A percentile compares a stretch with the other conserved stretches of the same genome.
phyloP scores from a whole-genome alignment of 2,797 vertebrate species.

The Octomys mimax region DNA sequence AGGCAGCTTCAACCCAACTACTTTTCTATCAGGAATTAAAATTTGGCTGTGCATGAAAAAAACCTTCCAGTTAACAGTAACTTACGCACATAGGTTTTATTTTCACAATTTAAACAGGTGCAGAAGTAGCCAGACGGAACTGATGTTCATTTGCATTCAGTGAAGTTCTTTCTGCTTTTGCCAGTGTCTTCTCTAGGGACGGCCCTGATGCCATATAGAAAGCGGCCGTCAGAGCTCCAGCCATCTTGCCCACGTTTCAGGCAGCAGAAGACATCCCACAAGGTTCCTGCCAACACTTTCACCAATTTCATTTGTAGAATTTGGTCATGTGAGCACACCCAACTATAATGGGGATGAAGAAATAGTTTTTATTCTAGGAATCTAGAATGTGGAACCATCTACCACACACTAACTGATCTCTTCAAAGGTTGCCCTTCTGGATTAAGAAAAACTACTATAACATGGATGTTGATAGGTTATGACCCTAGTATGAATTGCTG shows the following conservation, averaged over 20 bases:
- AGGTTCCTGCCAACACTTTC: neutral
- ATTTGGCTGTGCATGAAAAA: neutral
- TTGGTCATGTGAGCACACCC: neutral
- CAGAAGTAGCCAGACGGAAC: neutral
- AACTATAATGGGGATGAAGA: neutral
- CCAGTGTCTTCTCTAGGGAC: neutral
- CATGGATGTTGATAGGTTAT: neutral
- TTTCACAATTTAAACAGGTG: neutral
- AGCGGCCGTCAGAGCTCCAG: neutral
- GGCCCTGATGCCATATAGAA: neutral
- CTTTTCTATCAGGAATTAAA: constrained; percentile 16
- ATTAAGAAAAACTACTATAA: neutral
- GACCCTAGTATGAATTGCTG: too few relatives aligned
- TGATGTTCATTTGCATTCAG: too few relatives aligned
- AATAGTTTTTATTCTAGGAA: constrained; percentile 38
- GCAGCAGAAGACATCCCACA: neutral
- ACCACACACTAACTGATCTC: neutral
- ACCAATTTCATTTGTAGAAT: neutral
- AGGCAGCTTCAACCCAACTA: neutral
- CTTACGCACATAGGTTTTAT: neutral
- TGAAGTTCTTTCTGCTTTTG: constrained; percentile 12
- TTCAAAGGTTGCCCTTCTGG: neutral
- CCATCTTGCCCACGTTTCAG: neutral
- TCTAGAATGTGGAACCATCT: neutral
- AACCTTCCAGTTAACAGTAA: constrained; percentile 7